phyloP scores from a whole-genome alignment of 2,113 vertebrate genomes.

The Chloropsis cyanopogon region DNA sequence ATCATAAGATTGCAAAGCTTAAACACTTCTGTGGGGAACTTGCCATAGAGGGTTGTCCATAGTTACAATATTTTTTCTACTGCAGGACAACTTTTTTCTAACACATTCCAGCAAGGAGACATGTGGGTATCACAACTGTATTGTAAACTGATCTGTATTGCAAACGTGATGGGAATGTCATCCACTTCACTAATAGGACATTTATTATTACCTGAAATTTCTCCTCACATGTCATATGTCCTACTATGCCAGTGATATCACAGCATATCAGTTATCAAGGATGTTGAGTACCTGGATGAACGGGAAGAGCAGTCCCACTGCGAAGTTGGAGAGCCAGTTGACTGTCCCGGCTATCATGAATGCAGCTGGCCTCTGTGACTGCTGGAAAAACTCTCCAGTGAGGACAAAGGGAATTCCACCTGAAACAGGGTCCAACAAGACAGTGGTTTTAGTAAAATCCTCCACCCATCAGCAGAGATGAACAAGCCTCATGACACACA shows the following conservation, averaged over 20 bases:
- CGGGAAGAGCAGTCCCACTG: constrained; percentile 89
- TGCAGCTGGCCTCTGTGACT: constrained; percentile 84
- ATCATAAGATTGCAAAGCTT: not conserved
- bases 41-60: not conserved
- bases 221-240: not conserved
- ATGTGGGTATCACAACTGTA: not conserved
- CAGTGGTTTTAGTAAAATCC: not conserved
- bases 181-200: not conserved
- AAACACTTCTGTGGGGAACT: not conserved
- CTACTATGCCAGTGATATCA: not conserved
- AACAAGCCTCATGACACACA: rapidly evolving
- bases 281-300: constrained; percentile 84
- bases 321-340: constrained; percentile 92
- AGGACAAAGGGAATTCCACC: constrained; percentile 93
- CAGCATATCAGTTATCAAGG: too few species aligned
- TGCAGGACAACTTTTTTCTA: not conserved
- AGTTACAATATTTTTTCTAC: not conserved
- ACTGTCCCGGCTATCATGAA: constrained; percentile 87
- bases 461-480: not conserved
- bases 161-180: not conserved
- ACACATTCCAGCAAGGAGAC: not conserved
- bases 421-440: constrained; percentile 35
- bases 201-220: not conserved
- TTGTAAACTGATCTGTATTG: not conserved
- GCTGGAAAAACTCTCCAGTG: constrained; percentile 90